phyloP scores from a whole-genome alignment of 92 coral and sea anemone species.

The Muricea muricata region DNA sequence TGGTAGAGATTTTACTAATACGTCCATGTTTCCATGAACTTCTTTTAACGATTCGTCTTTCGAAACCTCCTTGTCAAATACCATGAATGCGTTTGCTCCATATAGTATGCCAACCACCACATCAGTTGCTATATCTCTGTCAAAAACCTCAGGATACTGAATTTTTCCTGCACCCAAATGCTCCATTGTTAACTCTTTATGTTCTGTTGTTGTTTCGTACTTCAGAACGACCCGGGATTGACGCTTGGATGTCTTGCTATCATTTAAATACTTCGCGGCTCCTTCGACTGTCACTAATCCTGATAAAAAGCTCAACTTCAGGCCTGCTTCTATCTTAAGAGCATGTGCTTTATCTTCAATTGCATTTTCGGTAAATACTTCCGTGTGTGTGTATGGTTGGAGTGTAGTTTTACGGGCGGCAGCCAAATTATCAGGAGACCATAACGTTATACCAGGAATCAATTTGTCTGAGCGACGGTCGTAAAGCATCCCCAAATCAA shows the following conservation, averaged over 20 bases:
- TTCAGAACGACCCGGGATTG: slow-evolving; percentile 54
- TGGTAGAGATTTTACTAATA: slow-evolving; percentile 33
- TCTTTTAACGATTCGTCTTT: slow-evolving; percentile 25
- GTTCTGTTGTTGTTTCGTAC: slow-evolving; percentile 42
- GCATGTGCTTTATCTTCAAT: slow-evolving; percentile 44
- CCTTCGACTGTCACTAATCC: slow-evolving; percentile 57
- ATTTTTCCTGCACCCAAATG: slow-evolving; percentile 42
- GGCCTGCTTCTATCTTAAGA: slow-evolving; percentile 32
- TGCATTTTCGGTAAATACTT: slow-evolving; percentile 41
- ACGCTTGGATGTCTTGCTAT: slow-evolving; percentile 33
- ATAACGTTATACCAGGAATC: slow-evolving; percentile 46
- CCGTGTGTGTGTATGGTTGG: background rate
- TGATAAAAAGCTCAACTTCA: slow-evolving; percentile 49
- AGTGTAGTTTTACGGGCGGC: slow-evolving; percentile 37
- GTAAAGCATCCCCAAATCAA: slow-evolving; percentile 56
- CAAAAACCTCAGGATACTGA: slow-evolving; percentile 45
- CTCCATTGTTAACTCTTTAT: slow-evolving; percentile 36
- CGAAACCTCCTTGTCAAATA: slow-evolving; percentile 59
- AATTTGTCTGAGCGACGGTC: slow-evolving; percentile 57
- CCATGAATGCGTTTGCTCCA: slow-evolving; percentile 44
- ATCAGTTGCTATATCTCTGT: slow-evolving; percentile 57
- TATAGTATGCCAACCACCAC: slow-evolving; percentile 62
- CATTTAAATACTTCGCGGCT: slow-evolving; percentile 59
- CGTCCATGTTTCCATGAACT: slow-evolving; percentile 50
- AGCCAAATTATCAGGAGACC: slow-evolving; percentile 54